These are phyloP conservation scores for Ictalurus punctatus DNA, from an alignment of 2,113 vertebrate genomes.

Conservation along the genomic window DNA sequence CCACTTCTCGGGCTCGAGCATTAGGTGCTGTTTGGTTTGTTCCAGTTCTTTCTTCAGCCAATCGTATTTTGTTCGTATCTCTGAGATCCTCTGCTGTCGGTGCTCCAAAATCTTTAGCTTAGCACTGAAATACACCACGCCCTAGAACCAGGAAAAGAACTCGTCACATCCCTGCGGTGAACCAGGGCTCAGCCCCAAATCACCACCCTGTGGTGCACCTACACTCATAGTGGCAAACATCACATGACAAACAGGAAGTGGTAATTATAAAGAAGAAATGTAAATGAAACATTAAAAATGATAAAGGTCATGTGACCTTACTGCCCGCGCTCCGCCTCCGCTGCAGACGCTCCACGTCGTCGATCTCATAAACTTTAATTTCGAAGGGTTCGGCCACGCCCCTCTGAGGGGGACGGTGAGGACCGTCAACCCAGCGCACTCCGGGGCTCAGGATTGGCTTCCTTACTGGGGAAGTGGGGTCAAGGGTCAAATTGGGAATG, in stretches of 20 bases:
- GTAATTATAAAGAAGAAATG: neutral
- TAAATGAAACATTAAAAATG: neutral
- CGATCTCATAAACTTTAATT: constrained; percentile 99
- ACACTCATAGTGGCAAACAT: neutral
- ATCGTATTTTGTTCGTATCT: constrained; percentile 91
- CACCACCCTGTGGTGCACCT: neutral
- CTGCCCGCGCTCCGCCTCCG: constrained; percentile 75
- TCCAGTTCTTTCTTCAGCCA: constrained; percentile 96
- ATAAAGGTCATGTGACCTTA: constrained; percentile 77
- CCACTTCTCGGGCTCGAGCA: constrained; percentile 97
- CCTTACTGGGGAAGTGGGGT: constrained; percentile 81
- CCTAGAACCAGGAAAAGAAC: constrained; percentile 67
- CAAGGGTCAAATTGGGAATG: constrained; percentile 86
- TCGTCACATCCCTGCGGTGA: neutral
- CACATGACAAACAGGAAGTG: neutral
- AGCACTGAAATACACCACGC: constrained; percentile 81
- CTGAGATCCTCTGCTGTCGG: constrained; percentile 92
- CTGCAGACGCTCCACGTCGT: constrained; percentile 93
- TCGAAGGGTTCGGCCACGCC: constrained; percentile 86
- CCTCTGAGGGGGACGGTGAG: constrained; percentile 79
- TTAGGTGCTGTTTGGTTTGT: constrained; percentile 91
- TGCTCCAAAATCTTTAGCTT: constrained; percentile 90
- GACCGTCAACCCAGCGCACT: constrained; percentile 94
- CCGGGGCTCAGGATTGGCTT: constrained; percentile 81
- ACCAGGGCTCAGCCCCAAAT: neutral